phyloP scores from a whole-genome alignment of 2,797 vertebrate species.

The Nyctibius grandis region DNA sequence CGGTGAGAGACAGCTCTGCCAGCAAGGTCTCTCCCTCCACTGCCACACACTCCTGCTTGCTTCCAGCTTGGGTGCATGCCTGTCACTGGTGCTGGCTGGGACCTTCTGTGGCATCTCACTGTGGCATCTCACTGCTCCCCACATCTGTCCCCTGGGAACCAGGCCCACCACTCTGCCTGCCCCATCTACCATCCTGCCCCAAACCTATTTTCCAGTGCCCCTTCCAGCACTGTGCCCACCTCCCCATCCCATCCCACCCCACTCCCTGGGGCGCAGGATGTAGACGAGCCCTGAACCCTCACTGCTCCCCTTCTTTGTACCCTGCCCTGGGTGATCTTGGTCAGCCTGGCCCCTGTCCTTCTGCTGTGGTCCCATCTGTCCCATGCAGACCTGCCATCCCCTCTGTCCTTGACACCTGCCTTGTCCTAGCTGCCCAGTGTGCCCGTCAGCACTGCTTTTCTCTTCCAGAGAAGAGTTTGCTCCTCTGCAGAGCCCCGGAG shows the following conservation, averaged over 20 bases:
- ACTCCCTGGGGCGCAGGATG: rapidly evolving
- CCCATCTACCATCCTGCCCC: neutral
- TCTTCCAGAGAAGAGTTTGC: slow-evolving; percentile 59
- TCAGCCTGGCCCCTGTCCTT: neutral
- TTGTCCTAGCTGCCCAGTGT: neutral
- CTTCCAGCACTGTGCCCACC: neutral
- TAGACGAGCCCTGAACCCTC: neutral
- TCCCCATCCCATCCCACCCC: neutral
- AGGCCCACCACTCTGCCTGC: neutral
- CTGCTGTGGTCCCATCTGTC: neutral
- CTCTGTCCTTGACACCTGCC: neutral
- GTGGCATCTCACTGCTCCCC: neutral
- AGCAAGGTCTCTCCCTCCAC: neutral
- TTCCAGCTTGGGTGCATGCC: neutral
- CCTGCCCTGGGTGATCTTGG: rapidly evolving
- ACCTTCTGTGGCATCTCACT: neutral
- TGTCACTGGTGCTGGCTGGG: neutral
- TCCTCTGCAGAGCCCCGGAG: slow-evolving; percentile 60
- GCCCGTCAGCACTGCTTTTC: neutral
- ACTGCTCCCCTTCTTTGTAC: neutral
- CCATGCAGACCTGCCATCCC: neutral
- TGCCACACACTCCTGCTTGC: neutral
- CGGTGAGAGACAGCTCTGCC: neutral
- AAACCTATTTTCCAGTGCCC: neutral
- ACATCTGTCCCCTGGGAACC: neutral